Conservation (phyloP, 2,113 vertebrate genomes). For the Dipodomys merriami region DNA sequence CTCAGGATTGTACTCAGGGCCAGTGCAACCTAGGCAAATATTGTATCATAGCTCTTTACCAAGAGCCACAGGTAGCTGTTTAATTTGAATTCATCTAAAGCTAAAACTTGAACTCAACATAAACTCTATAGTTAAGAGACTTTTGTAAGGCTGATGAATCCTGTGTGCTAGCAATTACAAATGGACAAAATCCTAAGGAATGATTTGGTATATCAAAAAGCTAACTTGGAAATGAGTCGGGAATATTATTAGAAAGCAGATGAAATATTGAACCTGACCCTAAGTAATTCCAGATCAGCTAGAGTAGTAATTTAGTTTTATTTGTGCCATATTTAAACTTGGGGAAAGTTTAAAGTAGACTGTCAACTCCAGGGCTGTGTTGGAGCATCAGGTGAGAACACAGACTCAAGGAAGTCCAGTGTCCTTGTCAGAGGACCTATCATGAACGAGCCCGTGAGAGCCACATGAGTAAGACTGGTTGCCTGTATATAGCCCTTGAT, state of each 20-base stretch:
- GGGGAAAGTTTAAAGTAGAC: background rate
- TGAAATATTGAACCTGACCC: background rate
- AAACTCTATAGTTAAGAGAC: background rate
- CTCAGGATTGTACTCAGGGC: no score
- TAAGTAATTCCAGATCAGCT: background rate
- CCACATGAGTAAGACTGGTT: background rate
- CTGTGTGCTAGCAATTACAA: background rate
- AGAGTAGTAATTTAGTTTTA: background rate
- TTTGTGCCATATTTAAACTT: background rate
- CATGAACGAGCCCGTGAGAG: background rate
- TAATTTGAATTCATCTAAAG: constrained; percentile 39
- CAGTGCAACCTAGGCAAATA: background rate
- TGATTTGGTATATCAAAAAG: background rate
- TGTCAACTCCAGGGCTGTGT: background rate
- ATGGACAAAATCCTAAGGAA: constrained; percentile 11
- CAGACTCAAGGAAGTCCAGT: background rate
- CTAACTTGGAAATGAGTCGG: constrained; percentile 13
- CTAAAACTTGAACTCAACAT: background rate
- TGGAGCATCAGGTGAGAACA: background rate
- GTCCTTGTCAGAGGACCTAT: background rate
- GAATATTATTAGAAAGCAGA: constrained; percentile 39
- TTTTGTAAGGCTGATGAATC: background rate
- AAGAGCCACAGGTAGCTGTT: background rate
- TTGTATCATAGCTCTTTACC: background rate
- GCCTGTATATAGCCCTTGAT: background rate